Evolutionary conservation across 2,888 invertebrate species (phyloP).

Genomic region (Phaonia tiefii): DNA sequence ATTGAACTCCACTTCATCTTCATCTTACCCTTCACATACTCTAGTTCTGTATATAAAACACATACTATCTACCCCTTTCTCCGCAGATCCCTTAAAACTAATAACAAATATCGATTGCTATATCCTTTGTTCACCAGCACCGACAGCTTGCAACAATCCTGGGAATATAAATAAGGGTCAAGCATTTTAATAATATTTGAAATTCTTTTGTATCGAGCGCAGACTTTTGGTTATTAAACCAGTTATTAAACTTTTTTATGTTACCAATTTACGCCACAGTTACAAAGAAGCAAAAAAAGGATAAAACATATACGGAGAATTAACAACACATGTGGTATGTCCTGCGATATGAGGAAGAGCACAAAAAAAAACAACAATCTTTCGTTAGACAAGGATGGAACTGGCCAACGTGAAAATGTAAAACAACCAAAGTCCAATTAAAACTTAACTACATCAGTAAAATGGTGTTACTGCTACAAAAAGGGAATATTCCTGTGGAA

Average conservation of each 20-base stretch:
- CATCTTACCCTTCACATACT: no score
- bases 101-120: conserved; percentile 38
- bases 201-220: conserved; percentile 54
- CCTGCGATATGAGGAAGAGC: conserved; percentile 33
- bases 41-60: no score
- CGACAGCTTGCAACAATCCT: not conserved
- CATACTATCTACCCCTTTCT: no score
- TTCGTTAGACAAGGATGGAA: conserved; percentile 37
- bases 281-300: conserved; percentile 17
- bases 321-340: conserved; percentile 66
- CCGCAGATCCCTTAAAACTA: not conserved
- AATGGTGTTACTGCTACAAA: conserved; percentile 42
- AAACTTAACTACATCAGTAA: conserved; percentile 64
- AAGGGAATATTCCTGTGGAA: not conserved
- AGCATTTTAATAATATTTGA: conserved; percentile 64
- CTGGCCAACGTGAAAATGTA: conserved; percentile 17
- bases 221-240: conserved; percentile 61
- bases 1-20: no score
- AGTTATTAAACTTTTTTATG: conserved; percentile 61
- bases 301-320: conserved; percentile 32
- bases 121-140: not conserved
- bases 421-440: conserved; percentile 66
- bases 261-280: conserved; percentile 59
- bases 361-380: conserved; percentile 3
- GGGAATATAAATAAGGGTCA: conserved; percentile 61